These are phyloP conservation scores for Drosophila pachea DNA, from an alignment of 1,140 invertebrate species.

Conservation along the genomic window DNA sequence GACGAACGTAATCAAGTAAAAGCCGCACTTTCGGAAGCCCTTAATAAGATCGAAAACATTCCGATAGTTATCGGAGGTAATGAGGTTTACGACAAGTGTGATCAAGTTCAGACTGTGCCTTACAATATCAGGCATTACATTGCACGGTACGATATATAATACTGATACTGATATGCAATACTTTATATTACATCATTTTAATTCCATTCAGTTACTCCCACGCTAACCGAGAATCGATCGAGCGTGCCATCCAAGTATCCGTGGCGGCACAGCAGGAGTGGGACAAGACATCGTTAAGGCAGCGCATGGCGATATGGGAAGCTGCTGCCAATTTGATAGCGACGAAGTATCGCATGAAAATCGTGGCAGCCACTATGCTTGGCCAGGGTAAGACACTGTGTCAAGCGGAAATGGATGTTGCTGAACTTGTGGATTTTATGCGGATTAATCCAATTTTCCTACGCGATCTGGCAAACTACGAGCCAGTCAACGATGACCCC, in stretches of 20 bases:
- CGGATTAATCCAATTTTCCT: slow-evolving; percentile 95
- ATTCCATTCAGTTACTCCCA: slow-evolving; percentile 79
- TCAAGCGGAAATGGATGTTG: slow-evolving; percentile 98
- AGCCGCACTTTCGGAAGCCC: slow-evolving; percentile 82
- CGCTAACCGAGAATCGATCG: slow-evolving; percentile 88
- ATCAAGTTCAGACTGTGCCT: slow-evolving; percentile 38
- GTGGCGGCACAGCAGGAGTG: slow-evolving; percentile 88
- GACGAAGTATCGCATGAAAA: slow-evolving; percentile 88
- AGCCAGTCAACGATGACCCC: slow-evolving; percentile 88
- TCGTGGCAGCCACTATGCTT: slow-evolving; percentile 98
- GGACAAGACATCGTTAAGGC: slow-evolving; percentile 89
- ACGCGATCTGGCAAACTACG: slow-evolving; percentile 84
- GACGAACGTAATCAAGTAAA: slow-evolving; percentile 88
- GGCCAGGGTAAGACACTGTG: slow-evolving; percentile 97
- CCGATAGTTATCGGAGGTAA: slow-evolving; percentile 95
- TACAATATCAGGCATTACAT: slow-evolving; percentile 39
- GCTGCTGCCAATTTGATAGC: slow-evolving; percentile 93
- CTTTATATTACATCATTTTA: background rate
- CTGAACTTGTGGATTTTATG: slow-evolving; percentile 97
- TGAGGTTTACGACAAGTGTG: slow-evolving; percentile 83
- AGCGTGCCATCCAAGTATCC: slow-evolving; percentile 90
- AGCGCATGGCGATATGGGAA: slow-evolving; percentile 89
- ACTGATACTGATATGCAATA: background rate
- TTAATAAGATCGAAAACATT: slow-evolving; percentile 84
- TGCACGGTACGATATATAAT: slow-evolving; percentile 27